phyloP scores from a whole-genome alignment of 2,797 vertebrate genomes.

The Oophaga sylvatica region DNA sequence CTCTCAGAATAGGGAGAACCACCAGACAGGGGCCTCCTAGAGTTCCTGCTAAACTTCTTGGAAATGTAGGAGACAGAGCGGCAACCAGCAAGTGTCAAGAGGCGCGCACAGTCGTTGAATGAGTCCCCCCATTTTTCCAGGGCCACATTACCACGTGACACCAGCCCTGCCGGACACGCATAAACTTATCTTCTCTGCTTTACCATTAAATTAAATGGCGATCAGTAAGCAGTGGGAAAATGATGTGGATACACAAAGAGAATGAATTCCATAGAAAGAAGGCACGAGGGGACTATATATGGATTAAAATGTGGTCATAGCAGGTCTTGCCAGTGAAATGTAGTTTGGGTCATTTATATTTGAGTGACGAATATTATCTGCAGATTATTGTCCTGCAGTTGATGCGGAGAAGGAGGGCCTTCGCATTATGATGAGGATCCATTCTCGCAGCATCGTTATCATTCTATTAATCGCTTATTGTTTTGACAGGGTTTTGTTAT shows the following conservation, averaged over 20 bases:
- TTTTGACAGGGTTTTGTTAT: constrained; percentile 2
- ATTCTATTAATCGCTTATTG: constrained; percentile 19
- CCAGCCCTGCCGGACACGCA: background rate
- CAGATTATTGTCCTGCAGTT: background rate
- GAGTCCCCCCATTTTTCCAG: too few relatives aligned
- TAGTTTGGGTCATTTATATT: constrained; percentile 5
- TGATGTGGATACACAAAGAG: constrained; percentile 12
- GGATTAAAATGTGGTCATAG: constrained; percentile 29
- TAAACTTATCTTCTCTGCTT: constrained; percentile 4
- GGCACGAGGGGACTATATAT: constrained; percentile 25
- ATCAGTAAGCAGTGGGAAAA: constrained; percentile 35
- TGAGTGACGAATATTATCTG: background rate
- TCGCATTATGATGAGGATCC: background rate
- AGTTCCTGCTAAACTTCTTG: constrained; percentile 56
- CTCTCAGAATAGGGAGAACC: constrained; percentile 70
- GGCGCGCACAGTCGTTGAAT: too few relatives aligned
- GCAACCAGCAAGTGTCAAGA: too few relatives aligned
- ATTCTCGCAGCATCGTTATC: background rate
- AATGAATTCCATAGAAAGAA: constrained; percentile 39
- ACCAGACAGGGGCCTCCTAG: constrained; percentile 14
- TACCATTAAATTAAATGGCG: background rate
- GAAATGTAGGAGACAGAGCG: constrained; percentile 3
- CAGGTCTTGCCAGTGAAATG: constrained; percentile 37
- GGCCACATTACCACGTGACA: too few relatives aligned
- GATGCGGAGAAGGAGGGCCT: background rate